phyloP scores from a whole-genome alignment of 1,140 invertebrate species.

The Stegodyphus dumicola region DNA sequence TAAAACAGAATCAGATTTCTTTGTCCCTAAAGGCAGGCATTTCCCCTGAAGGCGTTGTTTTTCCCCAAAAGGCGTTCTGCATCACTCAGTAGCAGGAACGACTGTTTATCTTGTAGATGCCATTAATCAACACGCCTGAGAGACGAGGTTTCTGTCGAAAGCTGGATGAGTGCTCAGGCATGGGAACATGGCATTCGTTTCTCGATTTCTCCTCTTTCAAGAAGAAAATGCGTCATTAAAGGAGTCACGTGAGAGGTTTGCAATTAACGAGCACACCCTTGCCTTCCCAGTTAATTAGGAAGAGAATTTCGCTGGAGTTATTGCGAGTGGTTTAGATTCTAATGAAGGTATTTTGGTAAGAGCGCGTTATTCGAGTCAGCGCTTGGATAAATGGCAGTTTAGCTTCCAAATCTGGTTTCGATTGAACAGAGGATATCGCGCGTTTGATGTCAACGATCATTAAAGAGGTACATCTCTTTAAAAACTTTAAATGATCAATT shows the following conservation, averaged over 20 bases:
- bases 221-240: neutral
- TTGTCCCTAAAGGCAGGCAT: too few relatives aligned
- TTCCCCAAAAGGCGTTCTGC: too few relatives aligned
- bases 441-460: too few relatives aligned
- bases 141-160: neutral
- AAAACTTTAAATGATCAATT: too few relatives aligned
- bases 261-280: conserved; percentile 26
- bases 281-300: conserved; percentile 17
- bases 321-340: neutral
- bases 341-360: conserved; percentile 29
- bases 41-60: too few relatives aligned
- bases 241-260: conserved; percentile 6
- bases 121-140: conserved; percentile 4
- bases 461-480: too few relatives aligned
- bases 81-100: too few relatives aligned
- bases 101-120: neutral
- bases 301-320: neutral
- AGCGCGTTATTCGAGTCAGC: too few relatives aligned
- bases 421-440: too few relatives aligned
- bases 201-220: neutral
- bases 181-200: neutral
- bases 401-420: too few relatives aligned
- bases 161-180: neutral
- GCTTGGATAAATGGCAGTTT: too few relatives aligned
- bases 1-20: too few relatives aligned